These are phyloP conservation scores for Platyrinchus mystaceus DNA, from an alignment of 2,797 vertebrate genomes.

Conservation along the genomic window DNA sequence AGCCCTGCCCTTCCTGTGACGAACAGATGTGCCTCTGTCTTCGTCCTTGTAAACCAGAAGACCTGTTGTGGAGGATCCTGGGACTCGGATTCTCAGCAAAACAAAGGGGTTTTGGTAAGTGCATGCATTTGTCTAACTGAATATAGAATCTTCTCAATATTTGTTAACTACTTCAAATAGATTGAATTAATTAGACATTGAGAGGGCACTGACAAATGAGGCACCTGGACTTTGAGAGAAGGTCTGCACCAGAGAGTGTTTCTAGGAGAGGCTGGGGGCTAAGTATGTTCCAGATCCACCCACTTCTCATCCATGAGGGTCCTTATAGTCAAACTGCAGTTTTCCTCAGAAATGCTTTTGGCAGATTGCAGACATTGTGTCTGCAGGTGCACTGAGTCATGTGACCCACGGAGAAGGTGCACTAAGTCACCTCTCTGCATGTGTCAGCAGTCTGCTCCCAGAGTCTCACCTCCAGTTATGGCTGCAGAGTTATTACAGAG, in stretches of 20 bases:
- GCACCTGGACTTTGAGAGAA: neutral
- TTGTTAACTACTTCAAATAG: neutral
- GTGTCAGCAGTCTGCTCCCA: neutral
- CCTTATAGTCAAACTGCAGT: neutral
- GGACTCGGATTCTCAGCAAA: conserved; percentile 1
- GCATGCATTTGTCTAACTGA: neutral
- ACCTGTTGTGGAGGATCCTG: neutral
- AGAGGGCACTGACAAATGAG: neutral
- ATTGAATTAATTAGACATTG: neutral
- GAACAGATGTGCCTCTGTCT: neutral
- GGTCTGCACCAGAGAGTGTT: neutral
- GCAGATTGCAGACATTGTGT: neutral
- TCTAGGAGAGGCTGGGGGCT: neutral
- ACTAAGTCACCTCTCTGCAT: neutral
- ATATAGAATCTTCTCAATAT: neutral
- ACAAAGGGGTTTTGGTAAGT: conserved; percentile 19
- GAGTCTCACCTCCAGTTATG: neutral
- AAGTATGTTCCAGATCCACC: neutral
- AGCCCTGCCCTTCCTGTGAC: conserved; percentile 56
- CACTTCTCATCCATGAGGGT: neutral
- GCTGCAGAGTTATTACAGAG: neutral
- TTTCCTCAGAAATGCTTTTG: neutral
- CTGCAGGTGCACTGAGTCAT: neutral
- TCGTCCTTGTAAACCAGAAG: neutral
- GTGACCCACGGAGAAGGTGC: neutral